Evolutionary conservation across 2,888 invertebrate genomes (phyloP).

Genomic region (Ophioninae sp.): DNA sequence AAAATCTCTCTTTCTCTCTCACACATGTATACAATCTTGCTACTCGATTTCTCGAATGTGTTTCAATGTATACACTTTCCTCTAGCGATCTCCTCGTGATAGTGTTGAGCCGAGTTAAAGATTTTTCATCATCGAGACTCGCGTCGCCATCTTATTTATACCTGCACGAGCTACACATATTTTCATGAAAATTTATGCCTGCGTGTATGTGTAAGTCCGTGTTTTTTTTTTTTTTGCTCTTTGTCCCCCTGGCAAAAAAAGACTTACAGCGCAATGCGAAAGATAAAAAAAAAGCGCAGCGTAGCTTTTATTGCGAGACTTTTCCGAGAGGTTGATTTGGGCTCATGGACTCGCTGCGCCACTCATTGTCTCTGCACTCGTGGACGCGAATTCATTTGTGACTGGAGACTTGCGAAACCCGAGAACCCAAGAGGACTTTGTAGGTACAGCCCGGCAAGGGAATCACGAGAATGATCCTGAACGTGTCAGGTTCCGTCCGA

Average conservation of each 20-base stretch:
- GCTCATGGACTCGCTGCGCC: slow-evolving; percentile 33
- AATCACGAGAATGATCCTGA: neutral
- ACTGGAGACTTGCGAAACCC: slow-evolving; percentile 40
- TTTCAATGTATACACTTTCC: neutral
- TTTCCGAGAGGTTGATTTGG: slow-evolving; percentile 42
- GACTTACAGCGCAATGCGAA: slow-evolving; percentile 36
- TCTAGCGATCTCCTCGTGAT: slow-evolving; percentile 32
- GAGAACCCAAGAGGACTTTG: neutral
- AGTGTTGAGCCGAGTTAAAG: slow-evolving; percentile 30
- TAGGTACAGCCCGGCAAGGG: neutral
- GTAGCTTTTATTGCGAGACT: slow-evolving; percentile 53
- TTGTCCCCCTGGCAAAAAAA: slow-evolving; percentile 46
- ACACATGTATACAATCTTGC: neutral
- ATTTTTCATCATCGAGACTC: slow-evolving; percentile 41
- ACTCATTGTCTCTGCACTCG: slow-evolving; percentile 54
- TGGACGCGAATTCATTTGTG: slow-evolving; percentile 32
- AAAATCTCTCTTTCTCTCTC: neutral
- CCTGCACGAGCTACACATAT: neutral
- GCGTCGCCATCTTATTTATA: slow-evolving; percentile 5
- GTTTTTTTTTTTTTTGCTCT: slow-evolving; percentile 20
- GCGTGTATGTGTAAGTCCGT: neutral
- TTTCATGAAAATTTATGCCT: neutral
- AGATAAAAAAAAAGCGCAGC: slow-evolving; percentile 24
- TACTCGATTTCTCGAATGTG: neutral
- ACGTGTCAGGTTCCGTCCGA: neutral